Conservation (phyloP, 64 coral and sea anemone genomes). For the Montipora capricornis region DNA sequence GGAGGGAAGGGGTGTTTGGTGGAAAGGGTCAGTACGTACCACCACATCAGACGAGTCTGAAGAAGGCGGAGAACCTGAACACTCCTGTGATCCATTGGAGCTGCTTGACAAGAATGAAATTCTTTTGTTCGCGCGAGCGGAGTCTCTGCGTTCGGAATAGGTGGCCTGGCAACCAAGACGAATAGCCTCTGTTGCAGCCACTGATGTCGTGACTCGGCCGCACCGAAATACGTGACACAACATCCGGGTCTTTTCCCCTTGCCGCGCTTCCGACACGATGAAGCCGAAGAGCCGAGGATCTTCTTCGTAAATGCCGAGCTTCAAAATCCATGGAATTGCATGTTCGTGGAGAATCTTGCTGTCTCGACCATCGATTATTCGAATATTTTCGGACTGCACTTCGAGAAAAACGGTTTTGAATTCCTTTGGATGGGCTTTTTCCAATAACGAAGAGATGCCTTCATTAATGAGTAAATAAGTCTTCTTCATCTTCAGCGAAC, state of each 20-base stretch:
- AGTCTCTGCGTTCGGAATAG: slow-evolving; percentile 76
- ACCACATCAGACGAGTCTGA: neutral
- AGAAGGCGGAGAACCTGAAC: neutral
- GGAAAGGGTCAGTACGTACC: neutral
- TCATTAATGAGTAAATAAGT: slow-evolving; percentile 89
- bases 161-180: slow-evolving; percentile 87
- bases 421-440: slow-evolving; percentile 80
- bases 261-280: slow-evolving; percentile 88
- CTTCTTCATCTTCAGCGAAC: slow-evolving; percentile 84
- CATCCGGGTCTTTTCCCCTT: slow-evolving; percentile 92
- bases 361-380: slow-evolving; percentile 53
- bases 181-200: slow-evolving; percentile 80
- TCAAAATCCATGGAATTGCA: slow-evolving; percentile 83
- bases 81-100: neutral
- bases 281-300: slow-evolving; percentile 92
- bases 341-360: slow-evolving; percentile 60
- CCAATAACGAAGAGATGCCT: slow-evolving; percentile 74
- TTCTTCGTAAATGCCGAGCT: slow-evolving; percentile 88
- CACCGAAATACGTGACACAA: slow-evolving; percentile 98
- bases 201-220: slow-evolving; percentile 80
- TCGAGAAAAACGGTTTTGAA: slow-evolving; percentile 78
- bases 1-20: too few species aligned
- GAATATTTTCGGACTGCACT: slow-evolving; percentile 67
- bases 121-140: slow-evolving; percentile 36
- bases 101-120: slow-evolving; percentile 57